Conservation (phyloP, 92 coral and sea anemone genomes). For the Galaxea fascicularis region DNA sequence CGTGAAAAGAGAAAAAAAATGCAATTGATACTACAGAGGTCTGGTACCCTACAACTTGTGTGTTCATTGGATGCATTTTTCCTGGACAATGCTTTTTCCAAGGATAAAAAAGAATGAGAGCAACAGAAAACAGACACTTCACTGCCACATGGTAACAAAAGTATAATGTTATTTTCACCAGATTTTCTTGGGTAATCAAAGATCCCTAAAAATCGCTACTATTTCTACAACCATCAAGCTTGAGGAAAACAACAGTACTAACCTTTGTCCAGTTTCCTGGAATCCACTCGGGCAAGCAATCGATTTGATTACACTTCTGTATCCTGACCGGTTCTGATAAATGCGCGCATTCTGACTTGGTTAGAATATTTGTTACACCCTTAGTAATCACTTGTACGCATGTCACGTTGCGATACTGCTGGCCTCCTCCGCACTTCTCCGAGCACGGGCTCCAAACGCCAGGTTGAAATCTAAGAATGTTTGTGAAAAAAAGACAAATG, state of each 20-base stretch:
- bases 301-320: slow-evolving; percentile 61
- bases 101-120: too few relatives aligned
- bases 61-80: too few relatives aligned
- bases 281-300: slow-evolving; percentile 79
- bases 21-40: too few relatives aligned
- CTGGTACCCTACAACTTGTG: too few relatives aligned
- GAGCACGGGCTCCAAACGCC: slow-evolving; percentile 74
- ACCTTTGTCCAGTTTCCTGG: slow-evolving; percentile 84
- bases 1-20: too few relatives aligned
- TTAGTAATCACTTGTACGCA: slow-evolving; percentile 63
- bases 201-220: background rate
- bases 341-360: slow-evolving; percentile 32
- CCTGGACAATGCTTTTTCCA: too few relatives aligned
- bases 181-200: too few relatives aligned
- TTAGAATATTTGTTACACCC: slow-evolving; percentile 20
- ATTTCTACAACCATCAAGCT: background rate
- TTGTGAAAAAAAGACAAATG: background rate
- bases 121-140: too few relatives aligned
- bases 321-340: slow-evolving; percentile 30
- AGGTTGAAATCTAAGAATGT: slow-evolving; percentile 30
- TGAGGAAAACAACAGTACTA: background rate
- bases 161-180: too few relatives aligned
- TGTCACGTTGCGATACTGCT: slow-evolving; percentile 51
- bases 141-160: too few relatives aligned
- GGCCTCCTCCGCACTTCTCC: slow-evolving; percentile 77